Conservation (phyloP, 2,113 vertebrate genomes). For the Proteles cristata region DNA sequence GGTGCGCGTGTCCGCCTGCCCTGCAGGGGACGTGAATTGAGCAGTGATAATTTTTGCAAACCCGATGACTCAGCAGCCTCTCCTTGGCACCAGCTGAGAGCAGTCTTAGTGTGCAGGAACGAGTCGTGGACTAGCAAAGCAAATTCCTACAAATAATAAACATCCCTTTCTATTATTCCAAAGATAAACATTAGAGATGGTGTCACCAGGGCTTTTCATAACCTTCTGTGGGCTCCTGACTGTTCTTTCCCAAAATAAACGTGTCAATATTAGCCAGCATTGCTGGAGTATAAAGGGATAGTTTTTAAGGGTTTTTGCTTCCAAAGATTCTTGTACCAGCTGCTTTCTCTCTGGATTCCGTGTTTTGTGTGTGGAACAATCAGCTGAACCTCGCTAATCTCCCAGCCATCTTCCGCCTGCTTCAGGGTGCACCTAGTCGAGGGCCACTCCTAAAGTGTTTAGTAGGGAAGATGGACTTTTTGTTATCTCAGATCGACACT, state of each 20-base stretch:
- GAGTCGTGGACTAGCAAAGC: slow-evolving; percentile 78
- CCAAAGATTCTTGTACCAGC: background rate
- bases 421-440: background rate
- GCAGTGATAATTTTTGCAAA: slow-evolving; percentile 63
- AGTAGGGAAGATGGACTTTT: background rate
- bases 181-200: slow-evolving; percentile 74
- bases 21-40: background rate
- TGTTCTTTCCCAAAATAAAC: slow-evolving; percentile 47
- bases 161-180: slow-evolving; percentile 72
- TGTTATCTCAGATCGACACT: background rate
- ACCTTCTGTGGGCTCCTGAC: background rate
- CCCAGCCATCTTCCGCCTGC: background rate
- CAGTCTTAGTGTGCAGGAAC: slow-evolving; percentile 67
- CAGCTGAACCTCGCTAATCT: background rate
- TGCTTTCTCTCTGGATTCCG: background rate
- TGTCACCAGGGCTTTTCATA: slow-evolving; percentile 56
- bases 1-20: background rate
- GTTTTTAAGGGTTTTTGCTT: background rate
- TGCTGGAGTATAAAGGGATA: background rate
- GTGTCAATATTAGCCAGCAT: background rate
- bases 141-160: slow-evolving; percentile 81
- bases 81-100: slow-evolving; percentile 82
- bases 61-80: slow-evolving; percentile 70
- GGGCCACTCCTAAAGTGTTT: background rate
- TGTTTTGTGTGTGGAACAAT: background rate